Evolutionary conservation across 2,888 invertebrate genomes (phyloP).

Genomic region (Pseudoips prasinana): DNA sequence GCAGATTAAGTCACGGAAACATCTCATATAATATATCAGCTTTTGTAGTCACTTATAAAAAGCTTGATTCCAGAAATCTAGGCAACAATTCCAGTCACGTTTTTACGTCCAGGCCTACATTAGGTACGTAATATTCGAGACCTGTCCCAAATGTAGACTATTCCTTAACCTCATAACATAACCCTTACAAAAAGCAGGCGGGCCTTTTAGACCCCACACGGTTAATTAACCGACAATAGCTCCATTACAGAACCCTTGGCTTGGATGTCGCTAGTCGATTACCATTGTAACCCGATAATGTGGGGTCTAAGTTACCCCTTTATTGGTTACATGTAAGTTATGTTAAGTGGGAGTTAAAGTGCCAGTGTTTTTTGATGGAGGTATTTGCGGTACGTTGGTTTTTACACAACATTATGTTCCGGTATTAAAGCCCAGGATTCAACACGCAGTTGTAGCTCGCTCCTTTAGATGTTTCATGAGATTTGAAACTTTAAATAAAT

Average conservation of each 20-base stretch:
- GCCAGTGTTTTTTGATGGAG: neutral
- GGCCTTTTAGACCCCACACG: constrained; percentile 27
- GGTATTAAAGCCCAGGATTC: too few species aligned
- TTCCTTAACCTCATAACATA: constrained; percentile 17
- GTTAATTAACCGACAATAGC: constrained; percentile 63
- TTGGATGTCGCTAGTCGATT: constrained; percentile 57
- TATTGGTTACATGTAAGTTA: constrained; percentile 27
- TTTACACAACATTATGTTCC: neutral
- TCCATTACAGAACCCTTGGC: constrained; percentile 54
- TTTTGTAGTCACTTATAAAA: too few species aligned
- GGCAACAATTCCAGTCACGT: too few species aligned
- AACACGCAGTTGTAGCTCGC: too few species aligned
- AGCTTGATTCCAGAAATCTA: too few species aligned
- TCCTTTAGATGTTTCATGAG: too few species aligned
- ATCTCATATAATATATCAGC: too few species aligned
- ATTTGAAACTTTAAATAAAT: too few species aligned
- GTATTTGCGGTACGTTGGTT: neutral
- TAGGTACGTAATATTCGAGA: neutral
- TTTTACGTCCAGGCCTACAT: too few species aligned
- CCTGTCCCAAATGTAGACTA: constrained; percentile 14
- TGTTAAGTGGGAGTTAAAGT: constrained; percentile 10
- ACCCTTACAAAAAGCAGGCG: constrained; percentile 32
- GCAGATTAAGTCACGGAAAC: too few species aligned
- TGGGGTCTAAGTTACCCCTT: constrained; percentile 28
- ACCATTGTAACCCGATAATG: constrained; percentile 46